Evolutionary conservation across 2,888 invertebrate species (phyloP).

Genomic region (Hymenopus coronatus): DNA sequence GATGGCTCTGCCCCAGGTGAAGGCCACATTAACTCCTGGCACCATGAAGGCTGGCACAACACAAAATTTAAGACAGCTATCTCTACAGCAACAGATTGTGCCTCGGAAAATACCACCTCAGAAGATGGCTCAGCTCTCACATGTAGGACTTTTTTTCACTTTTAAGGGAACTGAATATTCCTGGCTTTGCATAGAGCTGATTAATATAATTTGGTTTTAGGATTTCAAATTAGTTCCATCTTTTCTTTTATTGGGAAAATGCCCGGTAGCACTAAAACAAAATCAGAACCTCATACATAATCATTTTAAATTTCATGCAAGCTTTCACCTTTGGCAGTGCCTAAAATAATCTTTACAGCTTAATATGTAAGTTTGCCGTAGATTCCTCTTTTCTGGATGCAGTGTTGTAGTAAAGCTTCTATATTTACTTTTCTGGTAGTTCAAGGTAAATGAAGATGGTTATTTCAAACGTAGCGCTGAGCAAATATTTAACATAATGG

Average conservation of each 20-base stretch:
- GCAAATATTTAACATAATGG: background rate
- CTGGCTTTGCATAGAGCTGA: background rate
- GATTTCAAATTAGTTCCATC: background rate
- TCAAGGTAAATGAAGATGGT: background rate
- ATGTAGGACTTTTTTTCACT: slow-evolving; percentile 41
- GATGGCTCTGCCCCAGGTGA: slow-evolving; percentile 48
- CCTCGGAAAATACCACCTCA: slow-evolving; percentile 58
- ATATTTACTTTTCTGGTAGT: background rate
- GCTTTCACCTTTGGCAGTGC: background rate
- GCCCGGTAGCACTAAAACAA: background rate
- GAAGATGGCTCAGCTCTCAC: slow-evolving; percentile 61
- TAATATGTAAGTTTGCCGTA: background rate
- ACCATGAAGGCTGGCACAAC: slow-evolving; percentile 51
- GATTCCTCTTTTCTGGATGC: background rate
- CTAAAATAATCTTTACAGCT: background rate
- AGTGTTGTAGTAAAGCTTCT: background rate
- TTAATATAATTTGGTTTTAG: background rate
- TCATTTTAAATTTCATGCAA: background rate
- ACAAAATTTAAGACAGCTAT: slow-evolving; percentile 64
- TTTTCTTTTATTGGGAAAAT: background rate
- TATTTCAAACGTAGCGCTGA: background rate
- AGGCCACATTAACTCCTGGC: slow-evolving; percentile 41
- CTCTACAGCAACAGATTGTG: slow-evolving; percentile 50
- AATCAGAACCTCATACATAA: background rate
- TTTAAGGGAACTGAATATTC: background rate